Evolutionary conservation across 2,797 vertebrate species (phyloP).

Genomic region (Ambastaia sidthimunki): DNA sequence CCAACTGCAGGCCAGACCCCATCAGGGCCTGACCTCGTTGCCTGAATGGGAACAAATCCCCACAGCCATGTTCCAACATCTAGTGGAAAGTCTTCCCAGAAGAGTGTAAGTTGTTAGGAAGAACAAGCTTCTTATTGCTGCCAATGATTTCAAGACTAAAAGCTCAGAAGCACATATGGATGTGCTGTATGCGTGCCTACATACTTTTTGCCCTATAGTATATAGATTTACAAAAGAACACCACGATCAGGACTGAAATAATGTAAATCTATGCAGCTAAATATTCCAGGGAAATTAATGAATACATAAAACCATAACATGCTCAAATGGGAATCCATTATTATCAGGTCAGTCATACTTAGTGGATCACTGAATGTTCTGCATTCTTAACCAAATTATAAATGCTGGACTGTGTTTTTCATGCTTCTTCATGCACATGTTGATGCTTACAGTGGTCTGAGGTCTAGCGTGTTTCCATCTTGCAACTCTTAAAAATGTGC

Average conservation of each 20-base stretch:
- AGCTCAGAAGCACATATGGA: neutral
- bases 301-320: constrained; percentile 22
- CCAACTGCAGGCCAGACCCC: neutral
- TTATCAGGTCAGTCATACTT: constrained; percentile 12
- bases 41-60: constrained; percentile 1
- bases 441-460: constrained; percentile 32
- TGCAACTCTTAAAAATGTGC: constrained; percentile 72
- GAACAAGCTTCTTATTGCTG: neutral
- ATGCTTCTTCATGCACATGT: constrained; percentile 1
- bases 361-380: neutral
- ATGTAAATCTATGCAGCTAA: constrained; percentile 5
- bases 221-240: neutral
- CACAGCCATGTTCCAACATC: constrained; percentile 1
- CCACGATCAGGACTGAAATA: neutral
- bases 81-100: neutral
- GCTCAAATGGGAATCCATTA: constrained; percentile 21
- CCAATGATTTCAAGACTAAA: neutral
- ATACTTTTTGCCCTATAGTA: neutral
- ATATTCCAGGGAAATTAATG: constrained; percentile 21
- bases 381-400: neutral
- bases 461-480: constrained; percentile 37
- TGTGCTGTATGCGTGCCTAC: neutral
- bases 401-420: neutral
- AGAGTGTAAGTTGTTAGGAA: neutral
- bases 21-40: neutral